Conservation (phyloP, 2,888 invertebrate genomes). For the Disparrhopalites patrizii region DNA sequence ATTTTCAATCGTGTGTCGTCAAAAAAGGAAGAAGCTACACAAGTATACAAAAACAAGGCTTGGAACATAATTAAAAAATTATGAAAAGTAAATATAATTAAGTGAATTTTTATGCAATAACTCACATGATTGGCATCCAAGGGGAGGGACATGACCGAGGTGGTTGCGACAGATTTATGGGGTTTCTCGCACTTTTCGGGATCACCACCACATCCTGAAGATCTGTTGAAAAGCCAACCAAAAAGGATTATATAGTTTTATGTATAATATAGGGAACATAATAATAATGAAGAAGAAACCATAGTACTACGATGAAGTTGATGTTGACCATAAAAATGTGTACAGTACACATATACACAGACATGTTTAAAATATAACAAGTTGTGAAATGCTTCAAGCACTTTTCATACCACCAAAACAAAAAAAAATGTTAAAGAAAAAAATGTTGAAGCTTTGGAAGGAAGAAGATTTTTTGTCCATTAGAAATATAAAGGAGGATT, state of each 20-base stretch:
- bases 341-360: not conserved
- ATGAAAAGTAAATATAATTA: constrained; percentile 12
- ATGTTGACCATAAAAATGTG: not conserved
- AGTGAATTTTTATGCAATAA: constrained; percentile 14
- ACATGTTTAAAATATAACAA: not conserved
- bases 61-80: constrained; percentile 9
- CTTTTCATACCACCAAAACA: no score
- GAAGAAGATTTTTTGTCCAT: not conserved
- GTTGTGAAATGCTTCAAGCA: no score
- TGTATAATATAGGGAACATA: no score
- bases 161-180: constrained; percentile 17
- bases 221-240: constrained; percentile 15
- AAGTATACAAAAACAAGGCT: not conserved
- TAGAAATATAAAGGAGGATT: constrained; percentile 2
- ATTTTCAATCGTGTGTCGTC: not conserved
- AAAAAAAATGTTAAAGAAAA: not conserved
- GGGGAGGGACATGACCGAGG: constrained; percentile 32
- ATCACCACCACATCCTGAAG: constrained; percentile 27
- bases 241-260: no score
- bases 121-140: constrained; percentile 29
- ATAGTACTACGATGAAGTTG: no score
- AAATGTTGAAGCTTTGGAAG: not conserved
- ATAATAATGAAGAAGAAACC: no score
- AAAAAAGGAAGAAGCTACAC: no score
- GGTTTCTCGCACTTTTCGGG: constrained; percentile 37